Percentiles rank a stretch among this genome's conserved stretches.
These are phyloP conservation scores for Atractosteus spatula DNA, from an alignment of 2,113 vertebrate genomes.

Conservation along the genomic window DNA sequence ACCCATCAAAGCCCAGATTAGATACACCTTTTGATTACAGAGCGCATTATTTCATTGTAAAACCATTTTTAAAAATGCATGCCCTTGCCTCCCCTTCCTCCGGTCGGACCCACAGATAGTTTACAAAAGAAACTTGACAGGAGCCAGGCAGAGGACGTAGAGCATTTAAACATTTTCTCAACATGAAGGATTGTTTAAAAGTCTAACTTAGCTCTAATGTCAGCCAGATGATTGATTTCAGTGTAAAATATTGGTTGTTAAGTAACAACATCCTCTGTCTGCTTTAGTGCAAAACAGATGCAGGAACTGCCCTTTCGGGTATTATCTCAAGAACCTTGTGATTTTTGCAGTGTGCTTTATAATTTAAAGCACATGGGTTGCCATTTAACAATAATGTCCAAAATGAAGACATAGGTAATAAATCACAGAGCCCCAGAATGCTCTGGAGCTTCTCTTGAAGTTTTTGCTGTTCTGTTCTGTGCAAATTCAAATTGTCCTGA, in stretches of 20 bases:
- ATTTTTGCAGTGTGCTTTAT: conserved; percentile 71
- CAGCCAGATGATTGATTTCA: conserved; percentile 79
- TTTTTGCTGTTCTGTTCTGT: conserved; percentile 48
- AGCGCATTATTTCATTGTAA: background rate
- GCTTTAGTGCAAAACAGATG: conserved; percentile 76
- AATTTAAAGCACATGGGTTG: conserved; percentile 78
- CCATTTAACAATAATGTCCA: conserved; percentile 61
- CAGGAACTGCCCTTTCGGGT: conserved; percentile 59
- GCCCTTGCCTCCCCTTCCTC: too few relatives aligned
- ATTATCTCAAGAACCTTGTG: conserved; percentile 72
- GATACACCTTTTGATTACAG: too few relatives aligned
- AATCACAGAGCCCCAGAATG: conserved; percentile 65
- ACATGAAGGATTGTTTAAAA: conserved; percentile 37
- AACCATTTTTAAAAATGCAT: background rate
- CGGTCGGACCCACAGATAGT: conserved; percentile 14
- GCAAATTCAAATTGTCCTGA: conserved; percentile 69
- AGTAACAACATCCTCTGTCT: conserved; percentile 79
- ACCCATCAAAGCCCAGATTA: too few relatives aligned
- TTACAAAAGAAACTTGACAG: conserved; percentile 36
- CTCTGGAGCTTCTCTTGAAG: conserved; percentile 61
- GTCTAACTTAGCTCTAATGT: conserved; percentile 64
- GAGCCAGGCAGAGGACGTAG: conserved; percentile 24
- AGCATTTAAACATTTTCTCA: conserved; percentile 27
- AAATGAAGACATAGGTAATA: conserved; percentile 67
- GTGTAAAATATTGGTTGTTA: conserved; percentile 80